Evolutionary conservation across 2,113 vertebrate species (phyloP), one percentile per base, ranked within the genome.

Genomic region (Lampris incognitus): DNA sequence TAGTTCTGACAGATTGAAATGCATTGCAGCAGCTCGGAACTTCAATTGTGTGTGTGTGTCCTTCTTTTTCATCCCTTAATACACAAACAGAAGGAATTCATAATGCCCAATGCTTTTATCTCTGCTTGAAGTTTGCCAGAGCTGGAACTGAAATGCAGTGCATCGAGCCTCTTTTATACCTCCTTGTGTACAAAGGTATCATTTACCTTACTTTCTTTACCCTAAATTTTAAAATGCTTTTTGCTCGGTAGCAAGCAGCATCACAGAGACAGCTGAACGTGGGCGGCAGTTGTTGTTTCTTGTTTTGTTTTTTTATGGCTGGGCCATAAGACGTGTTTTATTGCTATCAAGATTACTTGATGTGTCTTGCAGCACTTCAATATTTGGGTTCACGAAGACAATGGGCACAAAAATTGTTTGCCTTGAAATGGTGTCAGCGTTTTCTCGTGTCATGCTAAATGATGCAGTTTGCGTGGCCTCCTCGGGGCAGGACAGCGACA

Each of bases 1-100:
- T 87, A 69, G 41, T 54, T 2, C 62, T 37, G 57, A 83, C 67
- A 81, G 78, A 83, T 76, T 82, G 68, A 91, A 89, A 92, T 72
- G 58, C 72, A 76, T 74, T 80, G 52, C 69, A 10, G 70, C 56
- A 11, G 57, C 83, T 86, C 68, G 85, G 74, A 81, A 85, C 87
- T 88, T 81, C 73, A 84, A 80, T 82, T 87, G 76, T n/a, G 56
- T 42, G 66, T 83, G 80, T 74, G 36, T 92, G 24, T 24, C 24
- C 24, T 24, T 24, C 72, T 80, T 76, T 67, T 69, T 66, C 60
- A 78, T 6, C 39, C 62, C 24, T 66, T 46, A 66, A 59, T 68
- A 66, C 74, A 59, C 39, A 54, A 60, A 70, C 84, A 71, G 42
- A 81, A 60, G 50, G 58, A 71, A 58, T 81, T 76, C 63, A 66